Conservation (phyloP, 2,113 vertebrate species). For the Archocentrus centrarchus region DNA sequence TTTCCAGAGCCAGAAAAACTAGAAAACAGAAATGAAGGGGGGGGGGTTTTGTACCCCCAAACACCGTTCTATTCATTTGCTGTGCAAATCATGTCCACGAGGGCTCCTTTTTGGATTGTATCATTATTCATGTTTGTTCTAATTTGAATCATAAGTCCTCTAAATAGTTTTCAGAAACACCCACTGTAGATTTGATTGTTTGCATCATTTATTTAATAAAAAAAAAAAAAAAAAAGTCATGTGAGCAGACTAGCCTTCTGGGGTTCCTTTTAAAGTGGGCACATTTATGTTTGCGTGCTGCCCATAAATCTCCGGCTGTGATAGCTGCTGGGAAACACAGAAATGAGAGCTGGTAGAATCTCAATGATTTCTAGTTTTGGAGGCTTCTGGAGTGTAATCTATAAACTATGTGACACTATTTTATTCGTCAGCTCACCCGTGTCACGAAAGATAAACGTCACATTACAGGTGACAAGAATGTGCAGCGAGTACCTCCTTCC, state of each 20-base stretch:
- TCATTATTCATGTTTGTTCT: slow-evolving; percentile 5
- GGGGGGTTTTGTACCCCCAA: not conserved
- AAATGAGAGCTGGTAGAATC: not conserved
- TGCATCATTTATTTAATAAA: not conserved
- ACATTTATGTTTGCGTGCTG: slow-evolving; percentile 16
- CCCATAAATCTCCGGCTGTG: slow-evolving; percentile 17
- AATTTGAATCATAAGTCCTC: not conserved
- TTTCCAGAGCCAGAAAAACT: slow-evolving; percentile 21
- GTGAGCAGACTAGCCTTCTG: not conserved
- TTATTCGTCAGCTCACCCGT: not conserved
- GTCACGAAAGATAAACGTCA: not conserved
- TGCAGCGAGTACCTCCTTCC: not conserved
- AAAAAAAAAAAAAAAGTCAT: not conserved
- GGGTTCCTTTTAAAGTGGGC: slow-evolving; percentile 15
- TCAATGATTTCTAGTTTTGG: not conserved
- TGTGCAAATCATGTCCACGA: not conserved
- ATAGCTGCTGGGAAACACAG: slow-evolving; percentile 20
- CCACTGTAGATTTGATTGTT: slow-evolving; percentile 4
- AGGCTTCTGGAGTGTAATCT: not conserved
- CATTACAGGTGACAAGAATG: not conserved
- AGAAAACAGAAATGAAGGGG: not conserved
- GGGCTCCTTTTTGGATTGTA: not conserved
- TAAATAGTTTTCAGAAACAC: too few relatives aligned
- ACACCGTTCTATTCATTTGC: not conserved
- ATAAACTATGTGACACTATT: not conserved